These are phyloP conservation scores for Leuciscus idus DNA, from an alignment of 2,113 vertebrate species.

Conservation along the genomic window DNA sequence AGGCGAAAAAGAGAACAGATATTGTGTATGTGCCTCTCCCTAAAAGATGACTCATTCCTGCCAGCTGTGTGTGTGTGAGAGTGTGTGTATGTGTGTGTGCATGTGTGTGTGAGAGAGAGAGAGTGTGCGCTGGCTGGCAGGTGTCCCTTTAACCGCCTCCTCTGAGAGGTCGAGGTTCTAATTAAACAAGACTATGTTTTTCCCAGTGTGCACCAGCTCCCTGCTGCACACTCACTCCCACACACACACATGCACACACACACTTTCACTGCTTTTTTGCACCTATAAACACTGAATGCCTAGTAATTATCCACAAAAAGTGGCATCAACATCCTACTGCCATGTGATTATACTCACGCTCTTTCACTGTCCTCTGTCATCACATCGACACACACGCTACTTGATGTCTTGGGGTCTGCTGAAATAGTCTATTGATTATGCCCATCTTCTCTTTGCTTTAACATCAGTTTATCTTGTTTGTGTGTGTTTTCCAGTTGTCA, in stretches of 20 bases:
- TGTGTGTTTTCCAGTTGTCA: slow-evolving; percentile 82
- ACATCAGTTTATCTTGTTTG: background rate
- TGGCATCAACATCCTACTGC: slow-evolving; percentile 9
- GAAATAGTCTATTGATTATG: background rate
- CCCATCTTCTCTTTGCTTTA: background rate
- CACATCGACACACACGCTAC: background rate
- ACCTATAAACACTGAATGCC: background rate
- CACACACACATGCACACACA: slow-evolving; percentile 4
- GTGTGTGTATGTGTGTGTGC: slow-evolving; percentile 39
- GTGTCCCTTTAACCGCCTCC: slow-evolving; percentile 30
- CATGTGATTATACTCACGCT: background rate
- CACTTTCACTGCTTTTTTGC: slow-evolving; percentile 4
- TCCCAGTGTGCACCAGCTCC: slow-evolving; percentile 12
- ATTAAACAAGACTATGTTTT: slow-evolving; percentile 37
- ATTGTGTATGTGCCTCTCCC: background rate
- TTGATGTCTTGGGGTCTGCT: background rate
- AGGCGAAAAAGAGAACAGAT: background rate
- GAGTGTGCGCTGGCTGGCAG: background rate
- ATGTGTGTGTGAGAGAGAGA: slow-evolving; percentile 37
- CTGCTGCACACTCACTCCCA: background rate
- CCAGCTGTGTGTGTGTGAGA: slow-evolving; percentile 31
- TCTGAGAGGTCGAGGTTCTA: slow-evolving; percentile 21
- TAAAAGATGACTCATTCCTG: slow-evolving; percentile 2
- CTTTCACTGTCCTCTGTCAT: background rate
- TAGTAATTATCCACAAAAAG: slow-evolving; percentile 3